Evolutionary conservation across 37 sponge, comb jelly and placozoan genomes (phyloP), one percentile per base, ranked within the genome.

Genomic region (Geodia barretti): DNA sequence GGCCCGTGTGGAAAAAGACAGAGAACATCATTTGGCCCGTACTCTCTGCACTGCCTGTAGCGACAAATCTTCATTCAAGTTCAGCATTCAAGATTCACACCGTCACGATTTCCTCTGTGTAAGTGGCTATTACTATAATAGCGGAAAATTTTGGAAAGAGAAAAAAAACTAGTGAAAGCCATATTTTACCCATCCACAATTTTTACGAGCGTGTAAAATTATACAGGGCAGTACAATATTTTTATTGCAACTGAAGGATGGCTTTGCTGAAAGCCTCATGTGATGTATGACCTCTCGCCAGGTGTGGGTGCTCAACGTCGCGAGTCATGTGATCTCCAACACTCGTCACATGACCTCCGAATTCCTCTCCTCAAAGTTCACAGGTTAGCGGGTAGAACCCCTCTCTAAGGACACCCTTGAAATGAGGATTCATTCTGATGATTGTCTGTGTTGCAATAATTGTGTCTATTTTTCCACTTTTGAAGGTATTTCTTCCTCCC

Each of bases 261-360:
- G n/a, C n/a, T n/a, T n/a, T n/a, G n/a, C n/a, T n/a, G n/a, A n/a
- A n/a, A n/a, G n/a, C n/a, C n/a, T n/a, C n/a, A 47, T 47, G 54
- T 47, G 54, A 7, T 47, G 54, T 47, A 7, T 47, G 54, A 17
- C 11, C 39, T 62, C 21, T 62, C 47, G 11, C 1, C 62, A 80
- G 80, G 80, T 80, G 37, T 80, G 80, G 80, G 54, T 80, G 70
- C 30, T 80, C 70, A 80, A 80, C 70, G 71, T 33, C 5, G 32
- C 70, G n/a, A 54, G 70, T 58, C 2, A 30, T 38, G 38, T 69
- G 35, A 32, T 77, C 34, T 17, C 11, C 54, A 47, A 47, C 14
- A 47, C 54, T 17, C 14, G 14, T 47, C 54, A 47, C 54, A 47
- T 47, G 54, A 47, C 54, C 14, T 47, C 54, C 7, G 11, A 14